Evolutionary conservation across 2,888 invertebrate species (phyloP).

Genomic region (Parthenolecanium corni): DNA sequence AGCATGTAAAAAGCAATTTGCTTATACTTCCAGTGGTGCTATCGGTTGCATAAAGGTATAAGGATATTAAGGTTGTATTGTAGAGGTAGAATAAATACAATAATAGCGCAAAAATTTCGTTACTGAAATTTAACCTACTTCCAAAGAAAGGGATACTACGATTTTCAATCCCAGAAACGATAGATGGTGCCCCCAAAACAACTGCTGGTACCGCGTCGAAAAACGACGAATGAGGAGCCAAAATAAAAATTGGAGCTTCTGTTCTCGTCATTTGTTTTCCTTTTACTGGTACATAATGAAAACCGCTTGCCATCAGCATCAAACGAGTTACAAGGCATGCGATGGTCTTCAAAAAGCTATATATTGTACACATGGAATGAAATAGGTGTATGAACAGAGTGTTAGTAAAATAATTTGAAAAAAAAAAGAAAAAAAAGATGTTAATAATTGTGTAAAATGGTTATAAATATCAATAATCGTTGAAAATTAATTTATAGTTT

Average conservation of each 20-base stretch:
- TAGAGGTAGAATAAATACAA: too few species aligned
- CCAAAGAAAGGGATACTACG: conserved; percentile 74
- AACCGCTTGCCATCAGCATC: conserved; percentile 69
- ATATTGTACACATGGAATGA: neutral
- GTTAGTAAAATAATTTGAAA: neutral
- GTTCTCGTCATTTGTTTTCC: conserved; percentile 51
- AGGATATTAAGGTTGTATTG: too few species aligned
- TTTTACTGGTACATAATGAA: conserved; percentile 63
- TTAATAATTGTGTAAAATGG: too few species aligned
- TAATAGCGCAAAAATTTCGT: too few species aligned
- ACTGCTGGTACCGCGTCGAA: conserved; percentile 78
- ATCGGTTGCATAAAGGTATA: too few species aligned
- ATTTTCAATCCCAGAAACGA: conserved; percentile 80
- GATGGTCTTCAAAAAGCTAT: conserved; percentile 35
- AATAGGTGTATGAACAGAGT: too few species aligned
- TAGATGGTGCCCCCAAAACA: conserved; percentile 69
- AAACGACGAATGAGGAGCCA: conserved; percentile 85
- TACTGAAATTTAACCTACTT: conserved; percentile 50
- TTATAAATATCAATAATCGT: too few species aligned
- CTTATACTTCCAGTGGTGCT: too few species aligned
- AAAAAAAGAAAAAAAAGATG: too few species aligned
- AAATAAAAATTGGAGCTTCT: conserved; percentile 72
- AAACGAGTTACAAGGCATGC: conserved; percentile 58
- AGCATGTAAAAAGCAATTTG: too few species aligned
- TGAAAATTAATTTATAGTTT: too few species aligned